Base-by-base conservation (phyloP, 1,140 invertebrate genomes). In the Drosophila lowei region DNA sequence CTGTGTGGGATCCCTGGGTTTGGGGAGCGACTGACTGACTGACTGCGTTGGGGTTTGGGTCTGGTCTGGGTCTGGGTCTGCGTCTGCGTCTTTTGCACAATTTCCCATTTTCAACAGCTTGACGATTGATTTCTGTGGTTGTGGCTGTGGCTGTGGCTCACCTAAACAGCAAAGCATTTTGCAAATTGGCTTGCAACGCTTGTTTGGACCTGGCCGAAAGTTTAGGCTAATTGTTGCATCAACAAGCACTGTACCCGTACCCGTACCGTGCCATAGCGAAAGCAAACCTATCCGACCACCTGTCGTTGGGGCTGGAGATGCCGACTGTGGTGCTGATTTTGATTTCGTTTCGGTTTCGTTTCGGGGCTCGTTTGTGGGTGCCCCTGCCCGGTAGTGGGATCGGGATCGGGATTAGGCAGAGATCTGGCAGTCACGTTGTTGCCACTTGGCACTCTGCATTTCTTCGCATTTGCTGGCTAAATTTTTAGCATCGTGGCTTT, bases 81-180 rank as follows among this genome's bases (percentile, higher is more conserved):
- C 23, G 65, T 68, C 53, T 65, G 48, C 48, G 60, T 30, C 79
- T 65, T 84, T 80, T 81, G 43, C 77, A 88, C 81, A 88, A 79
- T 88, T 83, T 88, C 52, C 61, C 52, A 88, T 88, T 76, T 86
- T 79, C 71, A 86, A 86, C 83, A 86, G 83, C 83, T 86, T 86
- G 74, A 49, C 83, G 83, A 86, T 86, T 86, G 83, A 86, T 86
- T 86, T 78, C 71, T 78, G 18, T 48, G 62, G 43, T 42, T 56
- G 28, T 25, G 11, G n/a, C 15, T 67, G 54, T 72, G 49, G 64
- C 64, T 63, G 41, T 30, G 30, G 62, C 59, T 59, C 30, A 61
- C 25, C 58, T 6, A 28, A 28, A 28, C 2, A 9, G 30, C 30
- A 41, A 79, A 81, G 61, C 71, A 57, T 64, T 72, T 78, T 60